phyloP scores from a whole-genome alignment of 1,140 invertebrate species.

The Mactra quadrangularis region DNA sequence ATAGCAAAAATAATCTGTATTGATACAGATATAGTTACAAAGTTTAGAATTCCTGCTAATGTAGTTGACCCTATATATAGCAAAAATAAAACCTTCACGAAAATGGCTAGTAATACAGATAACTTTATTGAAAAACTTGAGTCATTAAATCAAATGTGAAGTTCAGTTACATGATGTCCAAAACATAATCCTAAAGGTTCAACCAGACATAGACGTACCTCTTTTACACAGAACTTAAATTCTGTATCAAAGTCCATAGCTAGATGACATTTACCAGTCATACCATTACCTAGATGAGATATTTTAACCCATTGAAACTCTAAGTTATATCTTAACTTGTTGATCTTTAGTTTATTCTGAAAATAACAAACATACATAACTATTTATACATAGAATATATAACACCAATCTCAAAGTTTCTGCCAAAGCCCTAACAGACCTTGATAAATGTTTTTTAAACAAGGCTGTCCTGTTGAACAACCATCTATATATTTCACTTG shows the following conservation, averaged over 20 bases:
- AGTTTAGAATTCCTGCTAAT: too few species aligned
- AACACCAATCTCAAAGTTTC: background rate
- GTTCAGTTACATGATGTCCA: too few species aligned
- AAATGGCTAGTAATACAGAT: too few species aligned
- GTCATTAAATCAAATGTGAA: too few species aligned
- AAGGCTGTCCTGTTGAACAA: too few species aligned
- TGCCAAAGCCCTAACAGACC: background rate
- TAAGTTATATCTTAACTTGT: constrained; percentile 73
- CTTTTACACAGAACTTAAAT: constrained; percentile 79
- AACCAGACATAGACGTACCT: constrained; percentile 62
- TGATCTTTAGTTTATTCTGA: constrained; percentile 70
- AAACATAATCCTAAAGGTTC: too few species aligned
- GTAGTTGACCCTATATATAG: too few species aligned
- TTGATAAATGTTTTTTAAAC: background rate
- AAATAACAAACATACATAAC: constrained; percentile 26
- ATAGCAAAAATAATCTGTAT: too few species aligned
- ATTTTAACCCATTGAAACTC: constrained; percentile 78
- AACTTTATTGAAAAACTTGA: too few species aligned
- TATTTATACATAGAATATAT: background rate
- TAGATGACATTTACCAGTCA: constrained; percentile 78
- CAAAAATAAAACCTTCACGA: too few species aligned
- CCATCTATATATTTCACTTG: too few species aligned
- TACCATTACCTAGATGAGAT: constrained; percentile 76
- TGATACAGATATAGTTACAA: too few species aligned
- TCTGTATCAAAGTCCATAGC: constrained; percentile 76